These are phyloP conservation scores for Aphelocoma coerulescens DNA, from an alignment of 2,113 vertebrate species.

Conservation along the genomic window DNA sequence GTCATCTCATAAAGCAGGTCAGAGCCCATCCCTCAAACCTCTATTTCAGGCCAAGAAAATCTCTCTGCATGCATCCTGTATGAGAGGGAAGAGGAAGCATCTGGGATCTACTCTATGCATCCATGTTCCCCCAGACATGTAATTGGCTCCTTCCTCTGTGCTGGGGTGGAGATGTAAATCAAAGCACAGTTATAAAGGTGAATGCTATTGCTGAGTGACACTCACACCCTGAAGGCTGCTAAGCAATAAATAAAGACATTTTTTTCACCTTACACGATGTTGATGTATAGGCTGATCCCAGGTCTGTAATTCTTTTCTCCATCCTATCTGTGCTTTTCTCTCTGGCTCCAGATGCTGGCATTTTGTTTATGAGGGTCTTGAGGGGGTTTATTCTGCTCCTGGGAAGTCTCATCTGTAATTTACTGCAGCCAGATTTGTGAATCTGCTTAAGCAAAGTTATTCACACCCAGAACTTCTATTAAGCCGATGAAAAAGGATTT, in stretches of 20 bases:
- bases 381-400: constrained; percentile 51
- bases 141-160: not conserved
- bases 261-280: not conserved
- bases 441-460: constrained; percentile 39
- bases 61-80: not conserved
- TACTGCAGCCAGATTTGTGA: constrained; percentile 9
- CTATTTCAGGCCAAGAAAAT: not conserved
- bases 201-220: constrained; percentile 53
- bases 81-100: not conserved
- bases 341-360: constrained; percentile 51
- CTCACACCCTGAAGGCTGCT: not conserved
- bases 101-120: not conserved
- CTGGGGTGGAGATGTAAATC: constrained; percentile 24
- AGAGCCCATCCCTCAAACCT: not conserved
- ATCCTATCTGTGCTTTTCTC: not conserved
- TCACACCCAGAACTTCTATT: constrained; percentile 11
- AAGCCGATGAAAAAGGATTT: not conserved
- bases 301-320: not conserved
- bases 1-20: not conserved
- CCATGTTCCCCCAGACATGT: not conserved
- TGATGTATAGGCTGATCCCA: constrained; percentile 30
- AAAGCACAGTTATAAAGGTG: constrained; percentile 26
- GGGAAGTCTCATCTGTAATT: constrained; percentile 43
- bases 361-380: constrained; percentile 63
- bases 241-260: constrained; percentile 48